Conservation (phyloP, 2,888 invertebrate species). For the Poecilus cupreus region DNA sequence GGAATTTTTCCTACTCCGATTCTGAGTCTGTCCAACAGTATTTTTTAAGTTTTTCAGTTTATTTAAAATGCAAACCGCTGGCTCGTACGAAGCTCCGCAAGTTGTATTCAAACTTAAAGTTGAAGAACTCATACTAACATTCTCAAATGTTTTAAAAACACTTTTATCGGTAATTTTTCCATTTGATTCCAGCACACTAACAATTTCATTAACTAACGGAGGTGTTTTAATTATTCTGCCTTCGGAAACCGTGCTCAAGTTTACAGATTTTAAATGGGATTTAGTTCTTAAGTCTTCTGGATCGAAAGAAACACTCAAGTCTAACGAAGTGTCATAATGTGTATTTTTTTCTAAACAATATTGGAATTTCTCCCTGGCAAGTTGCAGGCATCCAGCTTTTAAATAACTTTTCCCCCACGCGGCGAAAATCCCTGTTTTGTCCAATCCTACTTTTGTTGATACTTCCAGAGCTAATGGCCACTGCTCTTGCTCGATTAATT, state of each 20-base stretch:
- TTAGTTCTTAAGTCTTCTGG: slow-evolving; percentile 60
- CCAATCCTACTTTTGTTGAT: slow-evolving; percentile 89
- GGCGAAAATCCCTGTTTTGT: slow-evolving; percentile 86
- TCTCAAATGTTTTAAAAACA: slow-evolving; percentile 73
- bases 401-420: slow-evolving; percentile 92
- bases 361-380: slow-evolving; percentile 85
- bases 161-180: slow-evolving; percentile 75
- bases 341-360: slow-evolving; percentile 74
- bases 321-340: slow-evolving; percentile 68
- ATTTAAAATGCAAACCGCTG: slow-evolving; percentile 73
- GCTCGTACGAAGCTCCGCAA: slow-evolving; percentile 70
- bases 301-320: slow-evolving; percentile 40
- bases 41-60: slow-evolving; percentile 72
- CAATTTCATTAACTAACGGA: slow-evolving; percentile 81
- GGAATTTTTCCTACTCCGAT: slow-evolving; percentile 57
- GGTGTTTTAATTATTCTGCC: slow-evolving; percentile 78
- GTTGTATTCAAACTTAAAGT: slow-evolving; percentile 66
- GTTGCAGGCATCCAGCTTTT: slow-evolving; percentile 85
- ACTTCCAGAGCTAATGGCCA: slow-evolving; percentile 90
- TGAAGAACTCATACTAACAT: slow-evolving; percentile 64
- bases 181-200: slow-evolving; percentile 80
- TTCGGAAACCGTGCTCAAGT: slow-evolving; percentile 68
- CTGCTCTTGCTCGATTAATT: slow-evolving; percentile 87
- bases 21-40: slow-evolving; percentile 70
- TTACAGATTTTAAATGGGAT: slow-evolving; percentile 59